Base-by-base conservation (phyloP, 1,140 invertebrate genomes). In the Venturia canescens region DNA sequence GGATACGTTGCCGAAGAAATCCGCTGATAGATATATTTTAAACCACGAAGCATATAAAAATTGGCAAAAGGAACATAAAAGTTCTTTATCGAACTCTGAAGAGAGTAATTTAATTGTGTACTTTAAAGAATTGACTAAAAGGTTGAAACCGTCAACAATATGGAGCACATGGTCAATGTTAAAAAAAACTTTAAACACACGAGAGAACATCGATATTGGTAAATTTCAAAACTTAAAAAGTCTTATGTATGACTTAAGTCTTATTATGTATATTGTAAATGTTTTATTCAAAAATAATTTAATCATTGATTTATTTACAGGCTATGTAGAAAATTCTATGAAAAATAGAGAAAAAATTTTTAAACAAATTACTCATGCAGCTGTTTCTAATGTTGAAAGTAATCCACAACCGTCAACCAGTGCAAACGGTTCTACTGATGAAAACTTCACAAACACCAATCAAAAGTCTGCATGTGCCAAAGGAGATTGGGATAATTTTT, bases 11-110 rank as follows among this genome's bases (percentile, higher is more conserved):
- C 67, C 67, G 34, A 81, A 81, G 57, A 70, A 78, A 70, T 70
- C 80, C 44, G 80, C 74, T 77, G 80, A 81, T 26, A 81, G 74
- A 81, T 78, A 77, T 50, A 77, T 81, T 60, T 29, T 38, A 71
- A 31, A 71, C 38, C 29, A 71, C 38, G 31, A 71, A n/a, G 34
- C 69, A 26, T 71, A 71, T 71, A 71, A 71, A 71, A 29, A 71
- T 34, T 71, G 27, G 69, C 48, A 44, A 53, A 18, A n/a, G 60
- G 53, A 78, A 78, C 76, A 63, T 21, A 27, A 63, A 78, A 60
- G 53, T 63, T 78, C 76, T 78, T 63, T 60, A 7, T 34, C 31
- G 31, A 34, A 34, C 31, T 34, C 31, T 34, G 31, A 34, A 34
- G 31, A 34, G 31, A 34, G 31, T 34, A 34, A 34, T 34, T 34